Percentiles rank a stretch among this genome's conserved stretches.
Evolutionary conservation across 1,140 invertebrate genomes (phyloP).

Genomic region (Harpegnathos saltator): DNA sequence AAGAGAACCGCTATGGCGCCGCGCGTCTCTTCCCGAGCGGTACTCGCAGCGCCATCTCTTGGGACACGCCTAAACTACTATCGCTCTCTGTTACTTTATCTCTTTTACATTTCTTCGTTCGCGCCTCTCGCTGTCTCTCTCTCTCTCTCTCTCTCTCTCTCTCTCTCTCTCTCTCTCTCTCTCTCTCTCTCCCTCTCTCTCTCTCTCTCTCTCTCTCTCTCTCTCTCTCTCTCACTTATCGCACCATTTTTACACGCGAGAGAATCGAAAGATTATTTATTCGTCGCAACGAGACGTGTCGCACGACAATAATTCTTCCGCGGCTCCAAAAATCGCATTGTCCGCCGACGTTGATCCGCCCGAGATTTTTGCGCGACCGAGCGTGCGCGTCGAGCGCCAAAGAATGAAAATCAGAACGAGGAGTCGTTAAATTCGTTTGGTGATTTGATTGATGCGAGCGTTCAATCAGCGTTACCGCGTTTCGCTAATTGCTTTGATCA

Average conservation of each 20-base stretch:
- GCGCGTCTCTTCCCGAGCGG: not conserved
- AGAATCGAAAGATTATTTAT: not conserved
- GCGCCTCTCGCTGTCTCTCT: not conserved
- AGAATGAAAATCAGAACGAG: slow-evolving; percentile 58
- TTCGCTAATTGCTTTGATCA: slow-evolving; percentile 62
- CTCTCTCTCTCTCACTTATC: not conserved
- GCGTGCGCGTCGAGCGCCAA: slow-evolving; percentile 4
- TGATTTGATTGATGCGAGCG: slow-evolving; percentile 42
- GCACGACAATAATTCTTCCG: too few species aligned
- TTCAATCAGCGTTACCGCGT: slow-evolving; percentile 41
- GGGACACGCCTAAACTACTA: slow-evolving; percentile 26
- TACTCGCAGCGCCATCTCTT: slow-evolving; percentile 72
- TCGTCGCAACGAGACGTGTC: slow-evolving; percentile 6
- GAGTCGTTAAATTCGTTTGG: slow-evolving; percentile 59
- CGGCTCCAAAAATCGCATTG: slow-evolving; percentile 26
- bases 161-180: slow-evolving; percentile 11
- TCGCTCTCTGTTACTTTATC: slow-evolving; percentile 10
- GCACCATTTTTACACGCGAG: not conserved
- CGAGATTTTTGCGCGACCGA: slow-evolving; percentile 17
- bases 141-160: slow-evolving; percentile 16
- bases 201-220: slow-evolving; percentile 2
- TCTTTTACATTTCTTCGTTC: slow-evolving; percentile 35
- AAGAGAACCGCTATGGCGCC: too few species aligned
- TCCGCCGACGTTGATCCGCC: slow-evolving; percentile 41
- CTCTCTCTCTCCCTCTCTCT: slow-evolving; percentile 20